phyloP scores from a whole-genome alignment of 2,888 invertebrate species.

The Apamea epomidion region DNA sequence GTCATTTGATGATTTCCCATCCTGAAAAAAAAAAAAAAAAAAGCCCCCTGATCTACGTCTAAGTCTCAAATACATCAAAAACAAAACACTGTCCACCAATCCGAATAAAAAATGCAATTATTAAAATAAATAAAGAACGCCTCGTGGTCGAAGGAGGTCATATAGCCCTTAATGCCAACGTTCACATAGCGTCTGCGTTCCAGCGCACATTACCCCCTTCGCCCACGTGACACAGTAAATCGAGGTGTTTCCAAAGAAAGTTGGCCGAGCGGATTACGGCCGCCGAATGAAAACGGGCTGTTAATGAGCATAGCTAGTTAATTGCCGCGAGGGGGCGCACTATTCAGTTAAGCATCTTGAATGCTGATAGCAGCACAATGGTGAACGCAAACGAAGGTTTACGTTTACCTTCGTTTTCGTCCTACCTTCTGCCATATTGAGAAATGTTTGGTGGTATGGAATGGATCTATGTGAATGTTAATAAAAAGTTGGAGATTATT shows the following conservation, averaged over 20 bases:
- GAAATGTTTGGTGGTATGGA: constrained; percentile 15
- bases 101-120: neutral
- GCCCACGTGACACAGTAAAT: constrained; percentile 80
- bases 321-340: constrained; percentile 78
- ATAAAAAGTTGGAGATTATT: neutral
- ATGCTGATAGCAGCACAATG: constrained; percentile 81
- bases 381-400: constrained; percentile 67
- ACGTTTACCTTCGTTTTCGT: neutral
- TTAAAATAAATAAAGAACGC: neutral
- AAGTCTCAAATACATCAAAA: neutral
- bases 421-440: constrained; percentile 67
- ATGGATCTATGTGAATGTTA: neutral
- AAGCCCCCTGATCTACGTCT: neutral
- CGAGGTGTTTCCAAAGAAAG: constrained; percentile 81
- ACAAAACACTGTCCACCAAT: neutral
- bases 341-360: constrained; percentile 73
- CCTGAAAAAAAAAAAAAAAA: too few species aligned
- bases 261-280: constrained; percentile 81
- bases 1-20: too few species aligned
- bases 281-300: constrained; percentile 85
- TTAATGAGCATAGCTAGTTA: constrained; percentile 87
- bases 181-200: constrained; percentile 73
- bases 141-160: constrained; percentile 18
- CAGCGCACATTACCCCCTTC: constrained; percentile 77
- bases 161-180: constrained; percentile 66